Evolutionary conservation across 2,888 invertebrate genomes (phyloP).

Genomic region (Hypena proboscidalis): DNA sequence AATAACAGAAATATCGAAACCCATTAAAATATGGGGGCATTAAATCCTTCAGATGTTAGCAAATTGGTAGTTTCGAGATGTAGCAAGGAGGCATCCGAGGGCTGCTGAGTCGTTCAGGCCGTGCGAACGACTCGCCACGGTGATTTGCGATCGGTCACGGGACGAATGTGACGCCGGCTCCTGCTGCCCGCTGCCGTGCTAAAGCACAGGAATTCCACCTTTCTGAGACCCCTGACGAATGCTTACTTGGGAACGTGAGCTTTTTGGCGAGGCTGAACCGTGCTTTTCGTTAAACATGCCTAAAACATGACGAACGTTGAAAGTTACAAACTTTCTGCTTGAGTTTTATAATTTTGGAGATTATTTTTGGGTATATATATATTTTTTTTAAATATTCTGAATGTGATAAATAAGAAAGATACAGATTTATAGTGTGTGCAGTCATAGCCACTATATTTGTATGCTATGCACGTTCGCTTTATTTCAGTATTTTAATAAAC

Average conservation of each 20-base stretch:
- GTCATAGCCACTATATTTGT: too few relatives aligned
- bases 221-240: slow-evolving; percentile 20
- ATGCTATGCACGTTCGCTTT: too few relatives aligned
- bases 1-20: slow-evolving; percentile 30
- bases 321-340: too few relatives aligned
- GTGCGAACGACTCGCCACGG: slow-evolving; percentile 42
- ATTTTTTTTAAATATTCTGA: too few relatives aligned
- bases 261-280: background rate
- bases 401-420: too few relatives aligned
- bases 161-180: slow-evolving; percentile 40
- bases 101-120: slow-evolving; percentile 36
- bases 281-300: background rate
- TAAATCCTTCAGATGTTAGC: slow-evolving; percentile 49
- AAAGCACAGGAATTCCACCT: slow-evolving; percentile 35
- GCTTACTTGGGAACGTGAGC: slow-evolving; percentile 2
- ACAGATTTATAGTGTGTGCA: too few relatives aligned
- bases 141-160: slow-evolving; percentile 66
- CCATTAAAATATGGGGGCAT: slow-evolving; percentile 27
- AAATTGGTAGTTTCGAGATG: slow-evolving; percentile 48
- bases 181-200: slow-evolving; percentile 45
- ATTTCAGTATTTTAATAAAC: background rate
- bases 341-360: too few relatives aligned
- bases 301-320: background rate
- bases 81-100: slow-evolving; percentile 34
- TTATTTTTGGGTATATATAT: too few relatives aligned